Conservation (phyloP, 2,888 invertebrate genomes). For the Pilophorus perplexus region DNA sequence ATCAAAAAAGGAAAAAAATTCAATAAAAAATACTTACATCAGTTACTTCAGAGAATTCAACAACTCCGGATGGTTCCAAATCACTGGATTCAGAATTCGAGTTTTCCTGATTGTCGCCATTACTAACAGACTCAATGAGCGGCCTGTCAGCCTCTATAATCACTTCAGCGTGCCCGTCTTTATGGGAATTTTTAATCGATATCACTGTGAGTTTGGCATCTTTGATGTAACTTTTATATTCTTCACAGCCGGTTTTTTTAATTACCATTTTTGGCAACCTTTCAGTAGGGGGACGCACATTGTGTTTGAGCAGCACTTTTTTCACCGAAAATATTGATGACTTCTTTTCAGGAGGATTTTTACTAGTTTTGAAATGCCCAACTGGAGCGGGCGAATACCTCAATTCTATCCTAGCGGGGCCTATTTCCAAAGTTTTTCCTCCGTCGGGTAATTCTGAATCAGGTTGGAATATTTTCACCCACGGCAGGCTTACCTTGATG, state of each 20-base stretch:
- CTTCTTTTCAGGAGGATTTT: constrained; percentile 20
- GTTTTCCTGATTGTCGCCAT: neutral
- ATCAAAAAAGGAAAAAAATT: no score
- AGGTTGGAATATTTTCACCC: constrained; percentile 42
- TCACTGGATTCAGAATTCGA: neutral
- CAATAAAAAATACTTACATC: constrained; percentile 12
- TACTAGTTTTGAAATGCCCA: constrained; percentile 3
- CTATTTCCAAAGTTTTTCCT: constrained; percentile 38
- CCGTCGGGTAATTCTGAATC: constrained; percentile 34
- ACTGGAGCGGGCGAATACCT: constrained; percentile 30
- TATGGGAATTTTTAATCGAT: constrained; percentile 29
- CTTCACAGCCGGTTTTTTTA: constrained; percentile 42
- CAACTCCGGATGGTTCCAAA: neutral
- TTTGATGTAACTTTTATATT: constrained; percentile 44
- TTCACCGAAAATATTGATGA: constrained; percentile 41
- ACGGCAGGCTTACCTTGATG: constrained; percentile 43
- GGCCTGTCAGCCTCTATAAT: constrained; percentile 32
- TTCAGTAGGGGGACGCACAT: constrained; percentile 27
- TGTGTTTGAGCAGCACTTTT: constrained; percentile 40
- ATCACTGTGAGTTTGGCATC: constrained; percentile 34
- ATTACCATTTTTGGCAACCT: constrained; percentile 45
- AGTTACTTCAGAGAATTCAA: neutral
- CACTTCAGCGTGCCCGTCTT: constrained; percentile 35
- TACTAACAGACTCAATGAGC: neutral
- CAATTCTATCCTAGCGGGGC: constrained; percentile 42